These are phyloP conservation scores for Morelia viridis DNA, from an alignment of 2,797 vertebrate species.

Conservation along the genomic window DNA sequence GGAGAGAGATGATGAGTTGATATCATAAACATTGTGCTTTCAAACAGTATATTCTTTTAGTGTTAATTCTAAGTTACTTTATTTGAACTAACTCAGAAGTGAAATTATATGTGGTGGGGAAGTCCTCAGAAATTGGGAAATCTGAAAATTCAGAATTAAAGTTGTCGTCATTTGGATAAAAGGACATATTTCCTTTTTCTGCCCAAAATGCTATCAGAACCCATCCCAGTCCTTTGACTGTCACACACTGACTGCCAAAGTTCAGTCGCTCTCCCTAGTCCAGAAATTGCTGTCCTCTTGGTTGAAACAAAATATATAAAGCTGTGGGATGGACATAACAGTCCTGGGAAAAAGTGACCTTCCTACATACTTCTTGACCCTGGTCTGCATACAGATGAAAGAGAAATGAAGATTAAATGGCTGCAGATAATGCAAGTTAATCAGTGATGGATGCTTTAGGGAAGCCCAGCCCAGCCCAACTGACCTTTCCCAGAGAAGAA, in stretches of 20 bases:
- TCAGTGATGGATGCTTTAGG: neutral
- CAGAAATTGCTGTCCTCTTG: neutral
- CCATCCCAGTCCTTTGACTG: neutral
- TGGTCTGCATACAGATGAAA: neutral
- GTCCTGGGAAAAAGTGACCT: neutral
- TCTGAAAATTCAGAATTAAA: neutral
- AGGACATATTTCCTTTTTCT: neutral
- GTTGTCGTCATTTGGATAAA: too few relatives aligned
- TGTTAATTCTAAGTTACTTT: neutral
- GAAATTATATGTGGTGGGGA: neutral
- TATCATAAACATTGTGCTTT: neutral
- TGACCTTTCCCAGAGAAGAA: conserved; percentile 30
- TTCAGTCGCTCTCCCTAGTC: too few relatives aligned
- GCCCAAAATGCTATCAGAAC: neutral
- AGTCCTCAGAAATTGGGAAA: neutral
- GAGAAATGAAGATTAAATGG: neutral
- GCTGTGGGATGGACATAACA: neutral
- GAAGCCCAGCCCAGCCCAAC: neutral
- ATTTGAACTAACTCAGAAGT: neutral
- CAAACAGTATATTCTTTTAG: neutral
- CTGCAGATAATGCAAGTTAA: neutral
- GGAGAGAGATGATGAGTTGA: neutral
- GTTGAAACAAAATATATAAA: neutral
- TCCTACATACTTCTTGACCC: too few relatives aligned
- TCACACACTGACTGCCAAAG: neutral